Evolutionary conservation across 2,888 invertebrate species (phyloP), one percentile per base, ranked within the genome.

Genomic region (Mactromeris polynyma): DNA sequence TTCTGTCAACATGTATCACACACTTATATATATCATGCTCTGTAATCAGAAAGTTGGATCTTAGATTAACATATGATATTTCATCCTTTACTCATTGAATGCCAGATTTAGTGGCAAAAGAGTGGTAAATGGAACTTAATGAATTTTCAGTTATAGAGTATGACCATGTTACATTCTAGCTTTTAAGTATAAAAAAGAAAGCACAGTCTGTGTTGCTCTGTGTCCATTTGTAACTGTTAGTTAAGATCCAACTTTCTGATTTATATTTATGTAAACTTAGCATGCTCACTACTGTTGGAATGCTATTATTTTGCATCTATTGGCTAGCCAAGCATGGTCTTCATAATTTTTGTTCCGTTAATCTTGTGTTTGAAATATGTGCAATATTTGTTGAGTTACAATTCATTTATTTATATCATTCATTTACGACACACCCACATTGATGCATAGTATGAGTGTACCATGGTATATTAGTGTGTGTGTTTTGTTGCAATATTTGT

Each of bases 271-370:
- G 26, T 64, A 26, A 64, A 64, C 26, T 0, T 64, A 33, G 73
- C 73, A 73, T 73, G 73, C 73, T 33, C 33, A 73, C 73, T 73
- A 73, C 36, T 73, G 31, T 73, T 73, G 3, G 36, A 33, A 73
- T 73, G 73, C 73, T 73, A 73, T 73, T 73, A 73, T 73, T 33
- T 73, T 73, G 36, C 36, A 73, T 73, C n/a, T 73, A 73, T 88
- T 78, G 81, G 89, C 87, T 89, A 85, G 89, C 89, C 87, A 89
- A 89, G 89, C 89, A 89, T 89, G 89, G 89, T 85, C 46, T 81
- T 85, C 81, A 17, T 78, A 80, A 51, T 58, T 73, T 83, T 83
- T 40, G 64, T 80, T 81, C 58, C 58, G 36, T 40, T 80, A 17
- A 36, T 69, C 33, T 73, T 83, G 83, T 83, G 42, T 83, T 83